Base-by-base conservation (phyloP, 2,797 vertebrate genomes). In the Anomalospiza imberbis region DNA sequence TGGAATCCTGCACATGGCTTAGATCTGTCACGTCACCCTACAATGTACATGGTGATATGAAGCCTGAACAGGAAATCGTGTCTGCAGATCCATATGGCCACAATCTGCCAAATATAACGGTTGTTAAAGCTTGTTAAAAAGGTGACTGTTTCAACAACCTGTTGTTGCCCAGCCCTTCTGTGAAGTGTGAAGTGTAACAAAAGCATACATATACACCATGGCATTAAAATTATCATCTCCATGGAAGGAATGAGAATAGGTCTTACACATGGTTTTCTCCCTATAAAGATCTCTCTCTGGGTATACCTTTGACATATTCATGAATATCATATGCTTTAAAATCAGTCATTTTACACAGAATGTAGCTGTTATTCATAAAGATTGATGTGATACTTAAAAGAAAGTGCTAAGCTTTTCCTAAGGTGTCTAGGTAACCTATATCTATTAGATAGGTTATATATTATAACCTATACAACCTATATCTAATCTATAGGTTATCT, bases 291-390 rank as follows among this genome's bases (percentile, higher is more conserved):
- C 72, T 60, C 72, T 89, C 84, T 96, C 76, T 95, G 77, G 38
- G 34, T 96, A 55, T 91, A 83, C 22, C 77, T 95, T 94, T 96
- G 79, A 93, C 60, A 91, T 84, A 72, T 42, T 97, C 67, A 92
- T 97, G 81, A 97, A 96, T 93, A 92, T 87, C 48, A 67, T 87
- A 78, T 93, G 62, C 95, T 95, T 95, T 94, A 93, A 95, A 91
- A 94, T 93, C 80, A 87, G 57, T 71, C 38, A 54, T 95, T 97
- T 97, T 95, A 91, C 79, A 92, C 71, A 90, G 81, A 97, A 94
- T 66, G 80, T 0, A 63, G 85, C 53, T 89, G 55, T 95, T 97
- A 96, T 94, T 96, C 67, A 66, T 85, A 91, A 82, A 93, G 89
- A 96, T 89, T 96, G 70, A 96, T 95, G 50, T 50, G 36, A 78